Conservation (phyloP, 2,797 vertebrate species). For the Ptychobarbus kaznakovi region DNA sequence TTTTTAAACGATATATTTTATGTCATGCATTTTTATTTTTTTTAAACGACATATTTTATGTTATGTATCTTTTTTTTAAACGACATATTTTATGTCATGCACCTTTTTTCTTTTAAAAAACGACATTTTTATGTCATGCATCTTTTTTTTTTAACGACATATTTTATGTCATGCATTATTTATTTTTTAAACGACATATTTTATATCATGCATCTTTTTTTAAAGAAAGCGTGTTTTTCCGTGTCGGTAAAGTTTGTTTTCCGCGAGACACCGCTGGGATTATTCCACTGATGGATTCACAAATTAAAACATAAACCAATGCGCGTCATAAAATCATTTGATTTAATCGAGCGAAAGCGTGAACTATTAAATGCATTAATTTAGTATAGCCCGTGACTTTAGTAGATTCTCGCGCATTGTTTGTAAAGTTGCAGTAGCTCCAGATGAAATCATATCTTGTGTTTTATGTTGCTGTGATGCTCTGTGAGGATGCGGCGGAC, state of each 20-base stretch:
- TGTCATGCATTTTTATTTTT: too few species aligned
- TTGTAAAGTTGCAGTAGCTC: not conserved
- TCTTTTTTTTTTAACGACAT: too few species aligned
- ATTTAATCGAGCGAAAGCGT: not conserved
- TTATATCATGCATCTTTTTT: not conserved
- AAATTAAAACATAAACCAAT: not conserved
- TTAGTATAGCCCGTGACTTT: not conserved
- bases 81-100: too few species aligned
- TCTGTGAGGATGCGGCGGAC: slow-evolving; percentile 7
- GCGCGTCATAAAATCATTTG: not conserved
- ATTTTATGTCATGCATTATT: too few species aligned
- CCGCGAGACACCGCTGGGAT: not conserved
- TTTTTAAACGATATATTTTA: too few species aligned
- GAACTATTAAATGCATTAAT: not conserved
- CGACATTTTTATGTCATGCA: too few species aligned
- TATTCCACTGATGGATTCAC: not conserved
- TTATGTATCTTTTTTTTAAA: not conserved
- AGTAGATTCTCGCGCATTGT: not conserved
- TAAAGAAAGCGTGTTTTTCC: not conserved
- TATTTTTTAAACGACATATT: slow-evolving; percentile 22
- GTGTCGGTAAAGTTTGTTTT: not conserved
- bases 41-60: too few species aligned
- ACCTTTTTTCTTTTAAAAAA: too few species aligned
- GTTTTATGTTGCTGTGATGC: not conserved
- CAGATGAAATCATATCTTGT: not conserved